Evolutionary conservation across 2,888 invertebrate genomes (phyloP), one percentile per base, ranked within the genome.

Genomic region (Perizoma affinitatum): DNA sequence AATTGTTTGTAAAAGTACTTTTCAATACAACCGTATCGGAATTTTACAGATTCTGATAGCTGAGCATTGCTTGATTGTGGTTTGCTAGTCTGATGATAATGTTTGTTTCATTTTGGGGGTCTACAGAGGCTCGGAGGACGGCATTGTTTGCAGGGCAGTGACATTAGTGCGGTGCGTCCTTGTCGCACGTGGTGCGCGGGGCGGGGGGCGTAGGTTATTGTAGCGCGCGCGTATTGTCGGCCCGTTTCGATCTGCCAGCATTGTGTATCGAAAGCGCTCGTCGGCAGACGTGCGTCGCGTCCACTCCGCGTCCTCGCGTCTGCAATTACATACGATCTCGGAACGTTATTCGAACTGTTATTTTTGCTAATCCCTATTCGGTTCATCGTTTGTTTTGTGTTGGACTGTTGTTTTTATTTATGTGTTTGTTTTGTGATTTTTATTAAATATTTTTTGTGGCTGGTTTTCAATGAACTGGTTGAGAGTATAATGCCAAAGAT

Each of bases 161-260:
- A 91, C 91, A 91, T 90, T 87, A 85, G 88, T 78, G 88, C 84
- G 86, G 87, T 88, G 90, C 88, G 90, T 91, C 91, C 90, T 86
- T 91, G 88, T 91, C 91, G 84, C 88, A 80, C 88, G 84, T 82
- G 84, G 72, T 67, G 81, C 71, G 84, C 75, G 80, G 82, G 80
- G 88, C 82, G 90, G 84, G 84, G 84, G 86, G 89, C 82, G 87
- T 85, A 80, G 85, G 86, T 86, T 86, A 90, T 92, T 91, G 91
- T 91, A 88, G 88, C 88, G 88, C 89, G 90, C 90, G 89, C 90
- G 90, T 90, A 91, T 91, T 91, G 91, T 91, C 87, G 88, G 83
- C 78, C 71, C 82, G 84, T 87, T 91, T 92, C 92, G 91, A 91
- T 91, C 91, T 91, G 88, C 83, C 79, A 87, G 90, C 91, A 92